Evolutionary conservation across 2,113 vertebrate species (phyloP).

Genomic region (Epinephelus fuscoguttatus): DNA sequence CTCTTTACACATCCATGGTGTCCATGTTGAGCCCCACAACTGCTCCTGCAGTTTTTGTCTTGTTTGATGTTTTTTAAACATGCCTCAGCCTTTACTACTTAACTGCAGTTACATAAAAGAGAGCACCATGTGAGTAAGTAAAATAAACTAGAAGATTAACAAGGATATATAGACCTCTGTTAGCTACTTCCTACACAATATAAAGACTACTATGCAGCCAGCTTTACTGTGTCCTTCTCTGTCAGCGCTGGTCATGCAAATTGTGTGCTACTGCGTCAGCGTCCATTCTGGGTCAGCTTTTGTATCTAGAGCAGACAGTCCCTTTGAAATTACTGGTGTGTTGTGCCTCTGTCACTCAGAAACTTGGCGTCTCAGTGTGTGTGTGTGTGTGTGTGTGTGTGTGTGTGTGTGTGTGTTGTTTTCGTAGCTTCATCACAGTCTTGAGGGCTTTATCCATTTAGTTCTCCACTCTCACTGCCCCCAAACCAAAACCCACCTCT

Average conservation of each 20-base stretch:
- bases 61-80: background rate
- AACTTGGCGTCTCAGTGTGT: background rate
- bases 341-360: conserved; percentile 28
- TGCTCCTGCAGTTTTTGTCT: background rate
- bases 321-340: conserved; percentile 41
- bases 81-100: background rate
- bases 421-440: conserved; percentile 28
- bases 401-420: conserved; percentile 24
- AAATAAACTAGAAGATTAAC: background rate
- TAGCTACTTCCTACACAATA: background rate
- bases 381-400: conserved; percentile 3
- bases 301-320: conserved; percentile 43
- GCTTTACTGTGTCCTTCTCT: background rate
- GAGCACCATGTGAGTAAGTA: background rate
- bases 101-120: background rate
- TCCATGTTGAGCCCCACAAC: no score
- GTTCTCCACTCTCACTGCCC: conserved; percentile 42
- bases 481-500: conserved; percentile 39
- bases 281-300: conserved; percentile 52
- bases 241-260: conserved; percentile 16
- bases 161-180: background rate
- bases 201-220: background rate
- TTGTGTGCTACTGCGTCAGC: background rate
- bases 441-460: conserved; percentile 68
- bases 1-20: no score